These are phyloP conservation scores for Heterocephalus glaber DNA, from an alignment of 2,113 vertebrate species.

Conservation along the genomic window DNA sequence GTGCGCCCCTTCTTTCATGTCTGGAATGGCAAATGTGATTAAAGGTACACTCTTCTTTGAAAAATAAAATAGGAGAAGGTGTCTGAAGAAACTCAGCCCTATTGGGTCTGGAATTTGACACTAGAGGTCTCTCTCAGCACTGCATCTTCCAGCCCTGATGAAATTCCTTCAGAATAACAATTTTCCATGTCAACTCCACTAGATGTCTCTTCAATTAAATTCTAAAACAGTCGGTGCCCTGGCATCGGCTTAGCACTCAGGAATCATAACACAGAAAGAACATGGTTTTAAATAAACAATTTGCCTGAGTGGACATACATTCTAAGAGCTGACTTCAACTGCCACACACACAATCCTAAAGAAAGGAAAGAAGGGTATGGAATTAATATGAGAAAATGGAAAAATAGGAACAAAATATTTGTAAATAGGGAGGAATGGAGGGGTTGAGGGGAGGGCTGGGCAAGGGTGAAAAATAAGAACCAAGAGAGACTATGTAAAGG, in stretches of 20 bases:
- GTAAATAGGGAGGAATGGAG: too few species aligned
- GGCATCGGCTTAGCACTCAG: not conserved
- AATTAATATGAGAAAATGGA: too few species aligned
- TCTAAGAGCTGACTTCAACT: not conserved
- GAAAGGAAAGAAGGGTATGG: too few species aligned
- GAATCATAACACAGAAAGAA: not conserved
- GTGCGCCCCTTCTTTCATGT: not conserved
- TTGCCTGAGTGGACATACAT: not conserved
- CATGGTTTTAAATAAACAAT: not conserved
- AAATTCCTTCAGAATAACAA: not conserved
- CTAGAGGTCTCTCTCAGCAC: constrained; percentile 71
- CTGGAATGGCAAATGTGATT: not conserved
- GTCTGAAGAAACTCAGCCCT: not conserved
- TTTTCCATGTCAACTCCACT: constrained; percentile 60
- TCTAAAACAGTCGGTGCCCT: not conserved
- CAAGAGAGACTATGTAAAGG: too few species aligned
- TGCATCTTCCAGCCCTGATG: not conserved
- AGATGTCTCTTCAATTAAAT: constrained; percentile 69
- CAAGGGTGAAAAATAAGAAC: too few species aligned
- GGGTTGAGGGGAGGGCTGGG: too few species aligned
- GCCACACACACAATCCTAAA: not conserved
- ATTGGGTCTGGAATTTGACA: not conserved
- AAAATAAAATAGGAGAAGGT: not conserved
- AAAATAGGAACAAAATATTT: too few species aligned
- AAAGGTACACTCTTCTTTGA: not conserved